These are phyloP conservation scores for Vultur gryphus DNA, from an alignment of 2,797 vertebrate species.

Conservation along the genomic window DNA sequence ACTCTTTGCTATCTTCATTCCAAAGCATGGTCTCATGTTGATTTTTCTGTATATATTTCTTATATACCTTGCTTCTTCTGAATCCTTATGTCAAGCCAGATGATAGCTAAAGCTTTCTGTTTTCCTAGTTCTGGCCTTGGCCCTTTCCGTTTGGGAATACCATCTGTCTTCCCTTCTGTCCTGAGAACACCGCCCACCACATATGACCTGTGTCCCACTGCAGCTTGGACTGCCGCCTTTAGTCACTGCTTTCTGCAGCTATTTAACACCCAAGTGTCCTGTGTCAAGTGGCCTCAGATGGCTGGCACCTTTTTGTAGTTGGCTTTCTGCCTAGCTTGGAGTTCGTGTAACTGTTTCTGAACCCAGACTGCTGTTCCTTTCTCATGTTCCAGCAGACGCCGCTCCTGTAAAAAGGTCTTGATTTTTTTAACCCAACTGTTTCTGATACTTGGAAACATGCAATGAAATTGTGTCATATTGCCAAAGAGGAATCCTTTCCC, in stretches of 20 bases:
- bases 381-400: neutral
- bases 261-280: neutral
- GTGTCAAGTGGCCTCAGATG: slow-evolving; percentile 31
- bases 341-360: slow-evolving; percentile 23
- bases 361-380: neutral
- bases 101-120: neutral
- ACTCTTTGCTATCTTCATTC: neutral
- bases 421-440: neutral
- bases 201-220: neutral
- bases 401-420: neutral
- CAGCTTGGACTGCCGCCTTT: neutral
- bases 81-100: slow-evolving; percentile 13
- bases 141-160: slow-evolving; percentile 46
- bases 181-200: neutral
- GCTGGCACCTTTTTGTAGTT: slow-evolving; percentile 54
- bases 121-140: neutral
- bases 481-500: neutral
- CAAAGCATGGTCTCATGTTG: neutral
- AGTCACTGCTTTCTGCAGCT: neutral
- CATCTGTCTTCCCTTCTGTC: slow-evolving; percentile 57
- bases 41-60: neutral
- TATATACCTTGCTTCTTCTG: neutral
- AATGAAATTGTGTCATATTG: neutral
- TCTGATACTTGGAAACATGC: neutral
- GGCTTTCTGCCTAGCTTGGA: slow-evolving; percentile 45